Conservation (phyloP, 2,888 invertebrate genomes). For the Drosophila colorata region DNA sequence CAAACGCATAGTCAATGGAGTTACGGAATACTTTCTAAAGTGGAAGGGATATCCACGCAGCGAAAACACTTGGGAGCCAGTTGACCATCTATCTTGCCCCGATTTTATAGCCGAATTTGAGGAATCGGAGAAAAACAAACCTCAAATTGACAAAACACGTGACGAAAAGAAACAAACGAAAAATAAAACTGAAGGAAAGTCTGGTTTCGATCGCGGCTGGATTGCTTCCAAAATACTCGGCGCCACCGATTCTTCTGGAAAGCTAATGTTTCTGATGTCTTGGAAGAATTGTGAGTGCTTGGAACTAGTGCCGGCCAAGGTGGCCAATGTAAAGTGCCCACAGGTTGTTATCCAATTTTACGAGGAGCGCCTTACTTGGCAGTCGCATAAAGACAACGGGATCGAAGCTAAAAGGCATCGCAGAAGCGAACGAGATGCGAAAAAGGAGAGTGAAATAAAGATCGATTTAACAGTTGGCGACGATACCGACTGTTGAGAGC, state of each 20-base stretch:
- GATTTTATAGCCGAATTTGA: constrained; percentile 94
- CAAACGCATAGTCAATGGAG: constrained; percentile 90
- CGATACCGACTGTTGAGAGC: not conserved
- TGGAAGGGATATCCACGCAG: constrained; percentile 93
- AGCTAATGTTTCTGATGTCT: constrained; percentile 96
- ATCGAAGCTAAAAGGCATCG: not conserved
- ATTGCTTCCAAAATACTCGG: constrained; percentile 93
- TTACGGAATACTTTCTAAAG: constrained; percentile 90
- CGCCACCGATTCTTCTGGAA: constrained; percentile 96
- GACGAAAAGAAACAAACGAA: constrained; percentile 23
- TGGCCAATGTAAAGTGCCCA: constrained; percentile 93
- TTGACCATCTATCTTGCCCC: constrained; percentile 95
- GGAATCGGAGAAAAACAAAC: constrained; percentile 89
- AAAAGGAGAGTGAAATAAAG: not conserved
- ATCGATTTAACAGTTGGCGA: not conserved
- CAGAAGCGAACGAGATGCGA: not conserved
- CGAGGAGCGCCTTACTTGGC: constrained; percentile 96
- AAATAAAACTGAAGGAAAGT: constrained; percentile 16
- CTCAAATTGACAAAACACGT: not conserved
- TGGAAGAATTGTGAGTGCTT: constrained; percentile 96
- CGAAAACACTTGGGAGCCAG: constrained; percentile 98
- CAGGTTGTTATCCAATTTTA: constrained; percentile 96
- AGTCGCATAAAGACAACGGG: constrained; percentile 84
- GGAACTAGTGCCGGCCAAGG: constrained; percentile 93
- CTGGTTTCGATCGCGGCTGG: constrained; percentile 92